Percentiles rank a stretch among this genome's conserved stretches.
phyloP scores from a whole-genome alignment of 1,140 invertebrate genomes.

The Aporrectodea caliginosa region DNA sequence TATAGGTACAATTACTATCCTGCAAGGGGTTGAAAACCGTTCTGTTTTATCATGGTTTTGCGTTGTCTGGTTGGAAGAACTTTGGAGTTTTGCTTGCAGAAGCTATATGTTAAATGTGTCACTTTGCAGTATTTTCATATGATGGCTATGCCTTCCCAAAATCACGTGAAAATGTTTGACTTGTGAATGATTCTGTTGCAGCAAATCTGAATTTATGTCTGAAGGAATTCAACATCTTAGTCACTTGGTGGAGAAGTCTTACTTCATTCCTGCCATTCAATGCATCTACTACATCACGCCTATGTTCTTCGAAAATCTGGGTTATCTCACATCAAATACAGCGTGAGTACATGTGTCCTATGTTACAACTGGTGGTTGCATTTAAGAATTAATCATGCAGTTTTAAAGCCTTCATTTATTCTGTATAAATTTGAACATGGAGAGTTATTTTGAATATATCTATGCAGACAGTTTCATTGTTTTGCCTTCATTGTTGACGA shows the following conservation, averaged over 20 bases:
- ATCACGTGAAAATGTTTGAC: too few species aligned
- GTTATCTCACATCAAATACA: neutral
- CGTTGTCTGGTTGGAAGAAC: too few species aligned
- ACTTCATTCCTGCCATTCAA: neutral
- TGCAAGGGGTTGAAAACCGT: too few species aligned
- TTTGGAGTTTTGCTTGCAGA: too few species aligned
- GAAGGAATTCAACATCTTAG: neutral
- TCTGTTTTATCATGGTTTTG: too few species aligned
- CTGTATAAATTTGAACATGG: neutral
- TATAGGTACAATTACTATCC: too few species aligned
- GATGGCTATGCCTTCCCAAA: too few species aligned
- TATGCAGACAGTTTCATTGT: neutral
- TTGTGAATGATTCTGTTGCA: too few species aligned
- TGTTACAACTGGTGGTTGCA: too few species aligned
- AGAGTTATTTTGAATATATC: neutral
- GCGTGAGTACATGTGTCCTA: neutral
- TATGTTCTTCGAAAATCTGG: neutral
- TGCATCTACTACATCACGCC: neutral
- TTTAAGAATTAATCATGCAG: too few species aligned
- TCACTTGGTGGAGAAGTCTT: neutral
- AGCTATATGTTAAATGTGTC: too few species aligned
- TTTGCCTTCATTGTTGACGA: constrained; percentile 9
- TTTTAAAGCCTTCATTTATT: neutral
- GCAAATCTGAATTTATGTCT: neutral
- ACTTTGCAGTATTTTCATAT: too few species aligned